These are phyloP conservation scores for Ferrisia virgata DNA, from an alignment of 2,888 invertebrate species.

Conservation along the genomic window DNA sequence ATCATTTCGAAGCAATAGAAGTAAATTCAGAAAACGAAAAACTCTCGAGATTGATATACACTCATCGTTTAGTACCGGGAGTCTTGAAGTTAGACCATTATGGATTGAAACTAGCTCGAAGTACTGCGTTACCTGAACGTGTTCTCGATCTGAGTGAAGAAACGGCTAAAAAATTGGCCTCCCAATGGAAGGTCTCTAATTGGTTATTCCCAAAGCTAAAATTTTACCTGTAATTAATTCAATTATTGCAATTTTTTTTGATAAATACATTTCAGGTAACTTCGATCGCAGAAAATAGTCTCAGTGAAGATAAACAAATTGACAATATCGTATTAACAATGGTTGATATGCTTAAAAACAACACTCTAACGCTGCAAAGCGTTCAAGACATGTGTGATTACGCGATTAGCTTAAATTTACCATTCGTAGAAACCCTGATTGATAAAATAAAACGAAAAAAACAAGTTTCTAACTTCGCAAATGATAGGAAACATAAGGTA, in stretches of 20 bases:
- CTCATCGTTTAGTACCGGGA: constrained; percentile 63
- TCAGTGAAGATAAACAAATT: constrained; percentile 8
- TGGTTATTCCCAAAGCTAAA: too few relatives aligned
- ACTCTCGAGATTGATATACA: constrained; percentile 58
- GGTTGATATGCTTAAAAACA: not conserved
- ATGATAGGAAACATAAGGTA: too few relatives aligned
- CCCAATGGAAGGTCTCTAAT: not conserved
- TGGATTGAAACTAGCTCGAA: constrained; percentile 64
- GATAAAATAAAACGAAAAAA: not conserved
- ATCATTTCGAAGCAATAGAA: constrained; percentile 56
- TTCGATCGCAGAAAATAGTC: not conserved
- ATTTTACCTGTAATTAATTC: too few relatives aligned
- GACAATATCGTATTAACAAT: constrained; percentile 4
- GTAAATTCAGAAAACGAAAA: constrained; percentile 51
- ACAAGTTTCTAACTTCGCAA: not conserved
- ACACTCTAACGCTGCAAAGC: not conserved
- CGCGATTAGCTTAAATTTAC: not conserved
- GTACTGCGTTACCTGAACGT: constrained; percentile 61
- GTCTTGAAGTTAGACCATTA: constrained; percentile 62
- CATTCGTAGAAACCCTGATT: not conserved
- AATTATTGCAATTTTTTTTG: too few relatives aligned
- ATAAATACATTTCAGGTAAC: not conserved
- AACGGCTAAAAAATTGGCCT: constrained; percentile 36
- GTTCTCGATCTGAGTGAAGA: constrained; percentile 54
- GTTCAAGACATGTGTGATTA: not conserved